Conservation (phyloP, 2,888 invertebrate genomes). For the Theodoxus fluviatilis region DNA sequence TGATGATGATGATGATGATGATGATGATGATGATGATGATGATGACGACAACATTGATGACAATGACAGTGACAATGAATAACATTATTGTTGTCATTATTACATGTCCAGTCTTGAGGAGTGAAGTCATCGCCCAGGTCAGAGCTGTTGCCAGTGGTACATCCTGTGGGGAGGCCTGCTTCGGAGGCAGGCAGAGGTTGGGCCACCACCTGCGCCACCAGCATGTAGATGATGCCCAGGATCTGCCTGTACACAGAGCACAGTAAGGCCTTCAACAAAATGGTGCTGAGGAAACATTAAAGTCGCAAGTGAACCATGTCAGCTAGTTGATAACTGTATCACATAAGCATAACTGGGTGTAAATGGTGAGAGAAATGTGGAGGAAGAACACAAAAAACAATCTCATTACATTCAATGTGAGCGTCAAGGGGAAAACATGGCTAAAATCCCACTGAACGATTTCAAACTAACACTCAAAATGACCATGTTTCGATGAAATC, state of each 20-base stretch:
- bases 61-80: neutral
- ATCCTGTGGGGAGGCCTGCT: constrained; percentile 37
- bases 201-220: constrained; percentile 54
- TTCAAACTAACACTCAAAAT: no score
- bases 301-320: no score
- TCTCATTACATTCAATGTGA: no score
- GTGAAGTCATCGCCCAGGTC: constrained; percentile 37
- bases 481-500: no score
- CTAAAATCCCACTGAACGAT: no score
- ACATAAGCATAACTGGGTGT: no score
- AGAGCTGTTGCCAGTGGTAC: constrained; percentile 37
- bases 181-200: constrained; percentile 45
- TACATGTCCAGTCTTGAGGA: constrained; percentile 59
- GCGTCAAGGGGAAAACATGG: no score
- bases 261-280: no score
- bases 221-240: constrained; percentile 55
- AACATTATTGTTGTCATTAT: constrained; percentile 1
- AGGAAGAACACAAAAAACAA: no score
- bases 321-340: no score
- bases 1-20: constrained; percentile 2
- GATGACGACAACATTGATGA: neutral
- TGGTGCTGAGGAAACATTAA: no score
- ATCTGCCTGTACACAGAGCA: constrained; percentile 53
- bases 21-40: constrained; percentile 2
- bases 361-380: no score